Conservation (phyloP, 2,113 vertebrate species). For the Thryonomys swinderianus region DNA sequence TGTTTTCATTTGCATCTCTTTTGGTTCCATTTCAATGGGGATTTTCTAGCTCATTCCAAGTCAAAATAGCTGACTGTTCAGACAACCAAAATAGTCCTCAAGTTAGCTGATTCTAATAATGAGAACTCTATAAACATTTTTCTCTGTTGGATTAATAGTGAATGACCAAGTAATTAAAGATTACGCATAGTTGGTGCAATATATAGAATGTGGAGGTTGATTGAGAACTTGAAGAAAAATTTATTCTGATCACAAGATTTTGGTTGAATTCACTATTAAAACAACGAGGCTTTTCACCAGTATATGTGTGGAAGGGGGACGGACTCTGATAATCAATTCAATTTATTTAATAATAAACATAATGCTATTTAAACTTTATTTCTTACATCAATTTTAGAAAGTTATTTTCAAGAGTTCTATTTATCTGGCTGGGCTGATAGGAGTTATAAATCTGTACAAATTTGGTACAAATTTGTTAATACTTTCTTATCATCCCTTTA, state of each 20-base stretch:
- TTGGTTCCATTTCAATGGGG: neutral
- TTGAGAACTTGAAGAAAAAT: neutral
- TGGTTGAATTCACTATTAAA: neutral
- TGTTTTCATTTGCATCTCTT: neutral
- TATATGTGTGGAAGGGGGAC: too few species aligned
- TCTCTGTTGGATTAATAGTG: neutral
- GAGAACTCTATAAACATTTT: neutral
- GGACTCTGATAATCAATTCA: neutral
- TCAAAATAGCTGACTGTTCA: neutral
- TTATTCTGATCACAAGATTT: neutral
- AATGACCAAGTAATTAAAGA: neutral
- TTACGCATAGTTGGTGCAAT: neutral
- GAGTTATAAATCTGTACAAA: neutral
- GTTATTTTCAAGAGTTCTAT: neutral
- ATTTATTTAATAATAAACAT: neutral
- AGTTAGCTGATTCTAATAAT: neutral
- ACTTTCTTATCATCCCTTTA: neutral
- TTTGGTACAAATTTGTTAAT: neutral
- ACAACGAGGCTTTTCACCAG: neutral
- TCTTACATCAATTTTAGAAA: neutral
- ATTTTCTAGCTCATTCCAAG: neutral
- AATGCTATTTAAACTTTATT: neutral
- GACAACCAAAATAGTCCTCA: neutral
- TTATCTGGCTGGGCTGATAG: neutral
- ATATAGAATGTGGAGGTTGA: neutral